Conservation (phyloP, 2,113 vertebrate genomes). For the Gallinago paraguaiae region DNA sequence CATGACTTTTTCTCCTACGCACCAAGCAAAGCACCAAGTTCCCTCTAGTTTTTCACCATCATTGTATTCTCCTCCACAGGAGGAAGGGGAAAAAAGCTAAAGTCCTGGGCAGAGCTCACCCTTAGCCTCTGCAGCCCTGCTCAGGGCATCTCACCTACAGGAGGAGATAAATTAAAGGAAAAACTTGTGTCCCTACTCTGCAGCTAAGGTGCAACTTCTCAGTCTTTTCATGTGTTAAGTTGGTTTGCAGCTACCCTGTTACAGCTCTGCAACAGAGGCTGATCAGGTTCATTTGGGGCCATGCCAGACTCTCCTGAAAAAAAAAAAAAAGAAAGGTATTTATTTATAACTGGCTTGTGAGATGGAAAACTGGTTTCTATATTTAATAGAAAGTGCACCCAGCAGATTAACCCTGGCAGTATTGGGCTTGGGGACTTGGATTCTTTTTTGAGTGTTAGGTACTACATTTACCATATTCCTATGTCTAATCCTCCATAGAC, state of each 20-base stretch:
- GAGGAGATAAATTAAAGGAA: not conserved
- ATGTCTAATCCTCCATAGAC: not conserved
- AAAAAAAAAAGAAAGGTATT: not conserved
- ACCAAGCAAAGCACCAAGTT: not conserved
- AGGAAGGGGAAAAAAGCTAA: not conserved
- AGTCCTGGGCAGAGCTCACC: not conserved
- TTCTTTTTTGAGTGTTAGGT: not conserved
- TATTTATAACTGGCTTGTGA: slow-evolving; percentile 24
- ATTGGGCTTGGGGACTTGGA: not conserved
- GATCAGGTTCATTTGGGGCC: not conserved
- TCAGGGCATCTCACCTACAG: not conserved
- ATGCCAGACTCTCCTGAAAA: not conserved
- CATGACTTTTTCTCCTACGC: not conserved
- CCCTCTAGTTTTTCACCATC: not conserved
- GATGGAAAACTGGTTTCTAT: slow-evolving; percentile 46
- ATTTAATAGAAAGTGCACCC: not conserved
- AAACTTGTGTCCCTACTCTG: not conserved
- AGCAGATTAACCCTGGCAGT: not conserved
- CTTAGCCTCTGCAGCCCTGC: not conserved
- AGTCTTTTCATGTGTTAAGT: not conserved
- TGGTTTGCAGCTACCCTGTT: not conserved
- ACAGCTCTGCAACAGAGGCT: not conserved
- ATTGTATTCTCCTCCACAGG: not conserved
- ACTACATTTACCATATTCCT: not conserved
- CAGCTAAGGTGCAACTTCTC: not conserved